These are phyloP conservation scores for Alviniconcha marisindica DNA, from an alignment of 1,140 invertebrate species.

Conservation along the genomic window DNA sequence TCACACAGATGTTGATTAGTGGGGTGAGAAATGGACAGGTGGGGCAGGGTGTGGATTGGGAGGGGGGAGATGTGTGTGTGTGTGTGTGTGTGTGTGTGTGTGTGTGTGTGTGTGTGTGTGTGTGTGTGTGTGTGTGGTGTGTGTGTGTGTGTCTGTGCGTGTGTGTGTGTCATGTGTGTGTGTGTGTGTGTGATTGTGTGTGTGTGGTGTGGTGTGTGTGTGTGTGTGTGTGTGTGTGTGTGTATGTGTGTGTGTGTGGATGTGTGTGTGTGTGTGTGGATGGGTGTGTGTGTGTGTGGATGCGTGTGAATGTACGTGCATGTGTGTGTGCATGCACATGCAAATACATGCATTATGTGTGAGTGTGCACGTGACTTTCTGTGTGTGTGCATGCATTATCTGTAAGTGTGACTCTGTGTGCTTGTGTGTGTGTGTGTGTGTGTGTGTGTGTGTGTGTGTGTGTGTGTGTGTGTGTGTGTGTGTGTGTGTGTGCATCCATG, in stretches of 20 bases:
- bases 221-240: neutral
- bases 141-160: no score
- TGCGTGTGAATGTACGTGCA: neutral
- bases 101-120: neutral
- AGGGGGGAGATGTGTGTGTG: no score
- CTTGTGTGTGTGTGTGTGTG: neutral
- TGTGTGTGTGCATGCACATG: slow-evolving; percentile 3
- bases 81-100: slow-evolving; percentile 24
- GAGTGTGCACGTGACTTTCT: no score
- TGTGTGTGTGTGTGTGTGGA: neutral
- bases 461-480: neutral
- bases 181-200: neutral
- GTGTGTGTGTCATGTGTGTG: no score
- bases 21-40: no score
- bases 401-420: neutral
- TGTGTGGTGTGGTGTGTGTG: neutral
- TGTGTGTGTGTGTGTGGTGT: neutral
- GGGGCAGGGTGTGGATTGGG: no score
- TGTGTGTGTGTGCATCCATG: neutral
- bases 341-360: neutral
- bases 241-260: neutral
- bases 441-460: neutral
- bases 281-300: no score
- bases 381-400: neutral
- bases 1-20: no score